These are phyloP conservation scores for Rhodophaea formosa DNA, from an alignment of 2,888 invertebrate species.

Conservation along the genomic window DNA sequence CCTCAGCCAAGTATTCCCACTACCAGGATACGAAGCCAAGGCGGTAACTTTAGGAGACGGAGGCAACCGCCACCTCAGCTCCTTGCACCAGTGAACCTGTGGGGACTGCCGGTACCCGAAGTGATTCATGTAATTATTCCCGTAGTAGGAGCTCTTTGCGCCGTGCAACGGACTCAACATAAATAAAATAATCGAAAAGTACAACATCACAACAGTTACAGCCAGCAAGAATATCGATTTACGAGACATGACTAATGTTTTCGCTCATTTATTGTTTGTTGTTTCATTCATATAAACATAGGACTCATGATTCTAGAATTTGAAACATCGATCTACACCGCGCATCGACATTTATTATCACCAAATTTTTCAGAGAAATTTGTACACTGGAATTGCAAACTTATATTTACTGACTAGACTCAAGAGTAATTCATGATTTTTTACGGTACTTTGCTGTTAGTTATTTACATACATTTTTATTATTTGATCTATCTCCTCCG, in stretches of 20 bases:
- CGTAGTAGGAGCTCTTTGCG: constrained; percentile 44
- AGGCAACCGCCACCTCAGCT: constrained; percentile 69
- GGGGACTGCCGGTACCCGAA: constrained; percentile 55
- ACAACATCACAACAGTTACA: constrained; percentile 57
- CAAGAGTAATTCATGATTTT: background rate
- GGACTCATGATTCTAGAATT: constrained; percentile 30
- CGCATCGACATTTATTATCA: background rate
- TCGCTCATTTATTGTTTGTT: constrained; percentile 17
- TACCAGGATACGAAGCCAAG: constrained; percentile 90
- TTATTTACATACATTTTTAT: background rate
- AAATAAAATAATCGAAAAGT: constrained; percentile 68
- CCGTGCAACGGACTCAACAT: constrained; percentile 65
- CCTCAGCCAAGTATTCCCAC: constrained; percentile 91
- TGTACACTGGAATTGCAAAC: background rate
- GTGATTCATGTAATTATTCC: constrained; percentile 51
- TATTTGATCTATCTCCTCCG: background rate
- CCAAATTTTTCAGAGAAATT: constrained; percentile 4
- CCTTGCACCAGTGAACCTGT: constrained; percentile 76
- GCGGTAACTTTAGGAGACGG: constrained; percentile 79
- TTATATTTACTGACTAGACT: background rate
- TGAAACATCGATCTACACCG: constrained; percentile 4
- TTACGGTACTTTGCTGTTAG: background rate
- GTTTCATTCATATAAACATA: constrained; percentile 25
- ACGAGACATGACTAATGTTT: constrained; percentile 52
- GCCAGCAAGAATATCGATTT: constrained; percentile 61